A percentile compares a stretch with the other conserved stretches of the same genome.
Conservation (phyloP, 2,113 vertebrate species). For the Excalfactoria chinensis region DNA sequence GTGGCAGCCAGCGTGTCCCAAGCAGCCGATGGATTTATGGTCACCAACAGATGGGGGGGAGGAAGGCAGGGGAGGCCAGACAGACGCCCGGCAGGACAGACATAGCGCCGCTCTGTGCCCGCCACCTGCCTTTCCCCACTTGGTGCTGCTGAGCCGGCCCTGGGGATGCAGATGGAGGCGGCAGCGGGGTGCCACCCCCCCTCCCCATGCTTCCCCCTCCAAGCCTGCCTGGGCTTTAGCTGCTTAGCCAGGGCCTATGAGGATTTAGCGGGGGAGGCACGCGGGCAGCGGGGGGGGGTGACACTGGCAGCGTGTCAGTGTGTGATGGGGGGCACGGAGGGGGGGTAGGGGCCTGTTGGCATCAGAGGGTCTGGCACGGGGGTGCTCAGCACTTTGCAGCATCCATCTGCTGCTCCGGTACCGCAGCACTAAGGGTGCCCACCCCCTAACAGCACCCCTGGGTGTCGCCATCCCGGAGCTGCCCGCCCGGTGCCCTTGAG, state of each 20-base stretch:
- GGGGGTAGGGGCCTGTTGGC: not conserved
- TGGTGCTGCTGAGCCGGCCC: not conserved
- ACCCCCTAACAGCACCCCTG: not conserved
- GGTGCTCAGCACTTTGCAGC: not conserved
- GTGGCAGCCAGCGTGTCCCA: not conserved
- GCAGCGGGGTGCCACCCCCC: constrained; percentile 19
- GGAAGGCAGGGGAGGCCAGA: not conserved
- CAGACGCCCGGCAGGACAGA: not conserved
- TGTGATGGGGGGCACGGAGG: not conserved
- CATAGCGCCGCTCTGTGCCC: not conserved
- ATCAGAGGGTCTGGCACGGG: not conserved
- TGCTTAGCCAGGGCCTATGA: constrained; percentile 53
- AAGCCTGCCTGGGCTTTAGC: constrained; percentile 53
- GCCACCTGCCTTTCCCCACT: not conserved
- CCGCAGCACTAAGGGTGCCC: not conserved
- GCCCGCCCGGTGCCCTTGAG: constrained; percentile 58
- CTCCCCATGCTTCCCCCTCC: not conserved
- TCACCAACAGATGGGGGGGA: not conserved
- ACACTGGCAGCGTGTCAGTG: not conserved
- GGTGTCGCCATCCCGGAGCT: constrained; percentile 7
- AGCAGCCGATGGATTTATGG: not conserved
- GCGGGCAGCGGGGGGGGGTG: not conserved
- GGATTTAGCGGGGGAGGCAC: constrained; percentile 41
- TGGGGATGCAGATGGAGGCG: not conserved
- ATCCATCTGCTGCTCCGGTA: not conserved